Evolutionary conservation across 2,113 vertebrate species (phyloP), one percentile per base, ranked within the genome.

Genomic region (Myanophis thanlyinensis): DNA sequence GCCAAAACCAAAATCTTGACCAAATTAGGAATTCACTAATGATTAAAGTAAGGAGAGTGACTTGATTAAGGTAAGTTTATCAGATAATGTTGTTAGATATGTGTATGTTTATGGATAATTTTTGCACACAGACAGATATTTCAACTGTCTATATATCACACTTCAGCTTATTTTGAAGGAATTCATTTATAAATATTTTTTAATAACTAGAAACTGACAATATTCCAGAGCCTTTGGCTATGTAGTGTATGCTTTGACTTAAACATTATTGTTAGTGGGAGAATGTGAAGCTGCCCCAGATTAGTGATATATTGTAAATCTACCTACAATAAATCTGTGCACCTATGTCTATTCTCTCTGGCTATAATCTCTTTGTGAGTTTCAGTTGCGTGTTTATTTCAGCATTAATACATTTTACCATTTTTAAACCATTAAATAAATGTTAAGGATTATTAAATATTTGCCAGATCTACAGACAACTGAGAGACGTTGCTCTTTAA

Each of bases 401-500:
- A 27, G 27, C 25, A 27, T 93, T 67, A 85, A 87, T 89, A 25
- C 13, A 46, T 94, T 90, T 94, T 91, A 18, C 84, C 40, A 67
- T 87, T 87, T 87, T 89, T 62, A 94, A 94, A 95, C 85, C 87
- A 44, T 88, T 95, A 94, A 93, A 92, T 94, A 93, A 56, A 93
- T 91, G 93, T 49, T 67, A 30, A 95, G 92, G 94, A 73, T 92
- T 93, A 52, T 93, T 96, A 95, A 92, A 92, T 95, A 73, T 73
- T 96, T 94, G 91, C 88, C 95, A 47, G 97, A 93, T 96, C 89
- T 96, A 46, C 93, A 97, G 97, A 97, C 88, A 96, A 92, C 95
- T 86, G 89, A 96, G 96, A 92, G 96, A 96, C 97, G 97, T 97
- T 97, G 96, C 94, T 91, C 97, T 97, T 98, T 98, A 97, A 97